Percentiles rank a stretch among this genome's conserved stretches.
phyloP scores from a whole-genome alignment of 2,888 invertebrate genomes.

The Chymomyza fuscimana region DNA sequence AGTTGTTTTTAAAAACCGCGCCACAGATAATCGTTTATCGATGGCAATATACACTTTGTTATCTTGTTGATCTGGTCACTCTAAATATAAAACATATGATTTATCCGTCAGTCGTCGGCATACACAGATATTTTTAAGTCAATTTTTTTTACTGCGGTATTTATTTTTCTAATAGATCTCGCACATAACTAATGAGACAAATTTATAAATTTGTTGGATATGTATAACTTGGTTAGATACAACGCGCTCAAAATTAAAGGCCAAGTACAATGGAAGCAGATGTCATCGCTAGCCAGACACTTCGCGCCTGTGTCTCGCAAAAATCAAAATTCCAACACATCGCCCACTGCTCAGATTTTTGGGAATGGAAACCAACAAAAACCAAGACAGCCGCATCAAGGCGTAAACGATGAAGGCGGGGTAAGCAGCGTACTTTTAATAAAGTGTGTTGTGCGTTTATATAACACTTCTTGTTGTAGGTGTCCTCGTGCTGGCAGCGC shows the following conservation, averaged over 20 bases:
- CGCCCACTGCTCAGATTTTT: slow-evolving; percentile 25
- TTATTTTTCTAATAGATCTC: background rate
- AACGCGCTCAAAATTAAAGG: background rate
- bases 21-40: background rate
- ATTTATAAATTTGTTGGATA: slow-evolving; percentile 27
- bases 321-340: slow-evolving; percentile 4
- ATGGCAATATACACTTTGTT: background rate
- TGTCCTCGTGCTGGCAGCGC: slow-evolving; percentile 80
- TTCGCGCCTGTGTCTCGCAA: background rate
- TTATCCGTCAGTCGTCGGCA: background rate
- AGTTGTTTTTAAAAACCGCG: background rate
- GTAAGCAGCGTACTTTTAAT: slow-evolving; percentile 20
- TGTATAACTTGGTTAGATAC: slow-evolving; percentile 40
- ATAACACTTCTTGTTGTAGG: slow-evolving; percentile 32
- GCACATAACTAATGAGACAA: slow-evolving; percentile 10
- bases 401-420: slow-evolving; percentile 10
- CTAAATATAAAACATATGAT: background rate
- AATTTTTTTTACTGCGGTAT: background rate
- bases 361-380: background rate
- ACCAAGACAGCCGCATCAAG: background rate
- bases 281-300: slow-evolving; percentile 32
- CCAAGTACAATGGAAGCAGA: background rate
- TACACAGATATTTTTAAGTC: background rate
- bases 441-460: slow-evolving; percentile 22
- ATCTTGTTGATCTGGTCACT: background rate